Conservation (phyloP, 2,113 vertebrate genomes). For the Elephas maximus region DNA sequence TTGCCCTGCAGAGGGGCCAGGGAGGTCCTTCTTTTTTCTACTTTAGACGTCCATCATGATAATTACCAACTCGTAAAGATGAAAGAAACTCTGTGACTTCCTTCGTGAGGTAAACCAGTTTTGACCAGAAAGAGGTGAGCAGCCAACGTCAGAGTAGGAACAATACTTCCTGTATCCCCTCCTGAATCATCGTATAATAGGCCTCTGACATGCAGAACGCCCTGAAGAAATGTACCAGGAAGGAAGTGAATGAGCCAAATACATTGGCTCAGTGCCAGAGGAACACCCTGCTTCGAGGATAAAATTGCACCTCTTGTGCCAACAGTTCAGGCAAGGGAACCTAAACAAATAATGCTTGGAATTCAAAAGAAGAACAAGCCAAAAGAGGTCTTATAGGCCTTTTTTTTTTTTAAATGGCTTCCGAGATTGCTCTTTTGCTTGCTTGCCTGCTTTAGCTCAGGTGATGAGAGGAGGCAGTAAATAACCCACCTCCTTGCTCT, state of each 20-base stretch:
- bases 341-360: constrained; percentile 74
- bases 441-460: constrained; percentile 54
- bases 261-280: constrained; percentile 82
- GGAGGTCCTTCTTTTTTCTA: constrained; percentile 39
- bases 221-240: constrained; percentile 86
- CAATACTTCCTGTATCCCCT: constrained; percentile 78
- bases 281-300: constrained; percentile 87
- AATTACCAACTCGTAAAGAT: constrained; percentile 67
- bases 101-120: constrained; percentile 79
- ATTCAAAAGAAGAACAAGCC: constrained; percentile 66
- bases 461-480: constrained; percentile 63
- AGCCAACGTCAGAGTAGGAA: constrained; percentile 72
- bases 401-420: constrained; percentile 41
- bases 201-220: constrained; percentile 83
- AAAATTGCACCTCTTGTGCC: constrained; percentile 81
- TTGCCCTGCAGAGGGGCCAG: background rate
- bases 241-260: constrained; percentile 88
- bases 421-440: constrained; percentile 37
- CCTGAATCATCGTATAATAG: constrained; percentile 85
- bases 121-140: constrained; percentile 74
- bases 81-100: constrained; percentile 66
- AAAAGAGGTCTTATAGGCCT: constrained; percentile 19
- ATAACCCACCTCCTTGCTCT: constrained; percentile 62
- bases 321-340: constrained; percentile 81
- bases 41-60: constrained; percentile 68